A percentile compares a stretch with the other conserved stretches of the same genome.
These are phyloP conservation scores for Parauchenoglanis ngamensis DNA, from an alignment of 2,797 vertebrate species.

Conservation along the genomic window DNA sequence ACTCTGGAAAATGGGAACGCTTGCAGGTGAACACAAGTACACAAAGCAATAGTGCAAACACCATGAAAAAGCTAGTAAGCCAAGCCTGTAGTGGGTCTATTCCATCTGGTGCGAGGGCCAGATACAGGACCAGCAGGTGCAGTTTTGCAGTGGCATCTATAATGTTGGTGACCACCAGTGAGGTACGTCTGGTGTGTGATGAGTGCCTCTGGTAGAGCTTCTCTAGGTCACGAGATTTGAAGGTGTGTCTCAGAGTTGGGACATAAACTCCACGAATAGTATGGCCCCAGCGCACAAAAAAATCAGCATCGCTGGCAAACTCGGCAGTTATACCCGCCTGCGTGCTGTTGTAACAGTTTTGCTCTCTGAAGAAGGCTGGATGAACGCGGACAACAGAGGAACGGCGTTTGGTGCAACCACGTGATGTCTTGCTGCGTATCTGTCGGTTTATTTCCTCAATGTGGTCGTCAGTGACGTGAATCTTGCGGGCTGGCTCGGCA, in stretches of 20 bases:
- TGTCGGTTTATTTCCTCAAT: slow-evolving; percentile 78
- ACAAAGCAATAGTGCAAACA: slow-evolving; percentile 66
- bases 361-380: slow-evolving; percentile 53
- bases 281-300: slow-evolving; percentile 73
- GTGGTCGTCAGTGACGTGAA: slow-evolving; percentile 74
- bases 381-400: slow-evolving; percentile 69
- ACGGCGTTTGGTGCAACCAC: slow-evolving; percentile 71
- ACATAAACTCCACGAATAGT: slow-evolving; percentile 68
- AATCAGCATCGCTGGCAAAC: slow-evolving; percentile 72
- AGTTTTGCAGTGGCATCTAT: slow-evolving; percentile 76
- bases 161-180: slow-evolving; percentile 73
- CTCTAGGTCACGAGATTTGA: slow-evolving; percentile 76
- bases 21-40: slow-evolving; percentile 70
- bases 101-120: slow-evolving; percentile 65
- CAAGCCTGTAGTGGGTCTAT: slow-evolving; percentile 62
- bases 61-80: slow-evolving; percentile 73
- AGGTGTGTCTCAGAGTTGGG: slow-evolving; percentile 75
- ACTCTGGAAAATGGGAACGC: slow-evolving; percentile 69
- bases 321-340: slow-evolving; percentile 33
- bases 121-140: slow-evolving; percentile 73
- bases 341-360: slow-evolving; percentile 57
- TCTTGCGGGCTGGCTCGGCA: slow-evolving; percentile 71
- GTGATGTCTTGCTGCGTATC: slow-evolving; percentile 72
- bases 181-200: slow-evolving; percentile 75
- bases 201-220: slow-evolving; percentile 80